phyloP scores from a whole-genome alignment of 2,113 vertebrate genomes.

The Vombatus ursinus region DNA sequence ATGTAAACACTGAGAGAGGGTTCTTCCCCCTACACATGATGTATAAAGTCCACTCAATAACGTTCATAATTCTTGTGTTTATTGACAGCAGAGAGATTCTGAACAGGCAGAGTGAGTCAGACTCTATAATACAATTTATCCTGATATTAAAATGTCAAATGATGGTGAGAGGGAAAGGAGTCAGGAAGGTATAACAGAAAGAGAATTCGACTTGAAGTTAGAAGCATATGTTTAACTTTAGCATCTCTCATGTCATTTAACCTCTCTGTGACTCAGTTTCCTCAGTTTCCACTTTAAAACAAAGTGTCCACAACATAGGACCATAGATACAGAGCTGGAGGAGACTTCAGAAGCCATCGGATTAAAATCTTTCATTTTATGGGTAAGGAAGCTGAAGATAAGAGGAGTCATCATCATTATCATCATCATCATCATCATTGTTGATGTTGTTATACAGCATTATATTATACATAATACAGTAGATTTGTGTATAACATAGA shows the following conservation, averaged over 20 bases:
- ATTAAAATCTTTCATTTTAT: background rate
- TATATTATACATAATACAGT: background rate
- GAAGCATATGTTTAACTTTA: background rate
- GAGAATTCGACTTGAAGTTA: background rate
- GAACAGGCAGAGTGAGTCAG: background rate
- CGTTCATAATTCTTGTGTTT: background rate
- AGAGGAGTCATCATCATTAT: background rate
- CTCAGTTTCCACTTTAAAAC: background rate
- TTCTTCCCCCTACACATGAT: background rate
- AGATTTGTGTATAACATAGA: background rate
- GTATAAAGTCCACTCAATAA: background rate
- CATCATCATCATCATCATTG: background rate
- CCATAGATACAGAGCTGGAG: background rate
- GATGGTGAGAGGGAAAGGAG: background rate
- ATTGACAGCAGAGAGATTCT: background rate
- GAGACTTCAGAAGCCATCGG: background rate
- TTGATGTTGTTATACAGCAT: background rate
- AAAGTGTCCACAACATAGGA: background rate
- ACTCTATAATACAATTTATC: background rate
- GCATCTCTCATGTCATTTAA: background rate
- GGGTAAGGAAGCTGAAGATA: background rate
- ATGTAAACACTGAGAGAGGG: background rate
- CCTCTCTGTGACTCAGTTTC: background rate
- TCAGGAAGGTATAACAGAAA: background rate
- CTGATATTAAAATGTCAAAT: background rate